Conservation (phyloP, 1,140 invertebrate genomes). For the Drosophila jambulina region DNA sequence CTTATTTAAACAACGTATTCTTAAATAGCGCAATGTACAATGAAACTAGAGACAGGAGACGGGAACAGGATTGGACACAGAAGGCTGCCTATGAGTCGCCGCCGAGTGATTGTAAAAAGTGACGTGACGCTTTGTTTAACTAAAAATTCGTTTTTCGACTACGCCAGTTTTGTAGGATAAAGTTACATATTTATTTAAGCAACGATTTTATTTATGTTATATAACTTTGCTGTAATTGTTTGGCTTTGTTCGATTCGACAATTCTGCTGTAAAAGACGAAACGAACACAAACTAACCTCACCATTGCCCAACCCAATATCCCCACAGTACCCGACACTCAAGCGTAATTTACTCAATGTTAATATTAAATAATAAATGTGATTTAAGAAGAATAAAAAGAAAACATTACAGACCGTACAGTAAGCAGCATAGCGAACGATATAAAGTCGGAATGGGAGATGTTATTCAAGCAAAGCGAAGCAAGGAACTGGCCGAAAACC, state of each 20-base stretch:
- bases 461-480: conserved; percentile 41
- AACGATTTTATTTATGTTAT: conserved; percentile 77
- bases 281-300: conserved; percentile 46
- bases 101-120: conserved; percentile 39
- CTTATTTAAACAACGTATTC: conserved; percentile 72
- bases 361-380: conserved; percentile 81
- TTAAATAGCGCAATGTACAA: conserved; percentile 76
- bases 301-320: conserved; percentile 55
- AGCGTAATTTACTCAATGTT: conserved; percentile 81
- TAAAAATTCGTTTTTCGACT: conserved; percentile 56
- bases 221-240: conserved; percentile 63
- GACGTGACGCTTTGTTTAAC: conserved; percentile 29
- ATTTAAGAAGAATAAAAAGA: conserved; percentile 71
- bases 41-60: conserved; percentile 44
- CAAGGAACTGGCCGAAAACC: conserved; percentile 42
- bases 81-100: background rate
- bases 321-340: conserved; percentile 60
- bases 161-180: conserved; percentile 65
- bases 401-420: conserved; percentile 56
- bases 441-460: background rate
- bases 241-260: conserved; percentile 53
- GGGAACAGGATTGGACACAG: conserved; percentile 8
- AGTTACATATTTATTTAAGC: conserved; percentile 74
- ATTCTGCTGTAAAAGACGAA: conserved; percentile 47
- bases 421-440: conserved; percentile 9